Conservation (phyloP, 2,888 invertebrate species). For the Latheticus oryzae region DNA sequence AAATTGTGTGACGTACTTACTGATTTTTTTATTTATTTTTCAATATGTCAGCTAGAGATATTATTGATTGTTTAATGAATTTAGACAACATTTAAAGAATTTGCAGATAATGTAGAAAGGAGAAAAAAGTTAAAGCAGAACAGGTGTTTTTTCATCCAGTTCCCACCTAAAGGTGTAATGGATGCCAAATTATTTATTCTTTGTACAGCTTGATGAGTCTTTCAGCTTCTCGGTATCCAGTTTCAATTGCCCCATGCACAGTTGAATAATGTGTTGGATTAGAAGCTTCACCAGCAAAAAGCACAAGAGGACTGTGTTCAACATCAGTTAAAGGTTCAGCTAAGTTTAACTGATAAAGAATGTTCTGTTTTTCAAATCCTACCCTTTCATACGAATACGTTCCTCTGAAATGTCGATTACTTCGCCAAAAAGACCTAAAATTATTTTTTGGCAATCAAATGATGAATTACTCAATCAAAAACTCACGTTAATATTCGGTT, state of each 20-base stretch:
- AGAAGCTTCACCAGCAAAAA: slow-evolving; percentile 38
- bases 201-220: slow-evolving; percentile 30
- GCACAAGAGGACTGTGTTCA: slow-evolving; percentile 6
- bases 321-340: slow-evolving; percentile 22
- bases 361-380: slow-evolving; percentile 25
- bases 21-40: too few species aligned
- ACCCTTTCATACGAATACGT: slow-evolving; percentile 50
- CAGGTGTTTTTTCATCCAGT: too few species aligned
- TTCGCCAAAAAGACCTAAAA: slow-evolving; percentile 48
- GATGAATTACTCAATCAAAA: too few species aligned
- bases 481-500: slow-evolving; percentile 52
- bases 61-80: too few species aligned
- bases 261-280: slow-evolving; percentile 34
- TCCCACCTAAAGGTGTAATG: too few species aligned
- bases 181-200: too few species aligned
- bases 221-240: slow-evolving; percentile 32
- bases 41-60: too few species aligned
- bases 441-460: too few species aligned
- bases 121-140: too few species aligned
- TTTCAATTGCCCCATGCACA: slow-evolving; percentile 38
- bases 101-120: too few species aligned
- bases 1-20: too few species aligned
- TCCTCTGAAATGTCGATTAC: slow-evolving; percentile 51
- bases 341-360: slow-evolving; percentile 16
- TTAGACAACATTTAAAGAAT: too few species aligned